These are phyloP conservation scores for Echeneis naucrates DNA, from an alignment of 2,797 vertebrate species.

Conservation along the genomic window DNA sequence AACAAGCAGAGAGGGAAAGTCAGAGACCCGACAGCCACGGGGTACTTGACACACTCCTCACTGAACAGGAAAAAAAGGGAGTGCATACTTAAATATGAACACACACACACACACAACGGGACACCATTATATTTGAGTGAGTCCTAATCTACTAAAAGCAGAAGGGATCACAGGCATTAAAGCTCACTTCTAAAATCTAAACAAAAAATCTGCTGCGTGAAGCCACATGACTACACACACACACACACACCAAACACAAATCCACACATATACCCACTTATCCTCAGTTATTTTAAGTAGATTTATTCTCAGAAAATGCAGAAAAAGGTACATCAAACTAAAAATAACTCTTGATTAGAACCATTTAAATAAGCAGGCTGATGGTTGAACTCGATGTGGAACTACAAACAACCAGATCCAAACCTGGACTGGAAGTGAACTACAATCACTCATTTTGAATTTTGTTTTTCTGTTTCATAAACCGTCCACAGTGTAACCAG, in stretches of 20 bases:
- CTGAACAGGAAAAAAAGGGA: constrained; percentile 27
- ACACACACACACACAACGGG: constrained; percentile 19
- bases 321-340: constrained; percentile 14
- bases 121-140: constrained; percentile 67
- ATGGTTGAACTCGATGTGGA: neutral
- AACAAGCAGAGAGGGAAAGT: constrained; percentile 21
- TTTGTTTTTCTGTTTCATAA: too few relatives aligned
- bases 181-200: constrained; percentile 49
- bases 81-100: constrained; percentile 25
- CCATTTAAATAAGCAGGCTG: constrained; percentile 21
- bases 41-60: constrained; percentile 15
- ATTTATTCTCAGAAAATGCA: constrained; percentile 23
- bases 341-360: constrained; percentile 38
- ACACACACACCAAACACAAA: constrained; percentile 16
- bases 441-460: too few relatives aligned
- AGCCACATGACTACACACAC: constrained; percentile 23
- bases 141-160: constrained; percentile 74
- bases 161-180: constrained; percentile 67
- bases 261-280: neutral
- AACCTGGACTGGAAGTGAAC: too few relatives aligned
- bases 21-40: neutral
- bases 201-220: constrained; percentile 21
- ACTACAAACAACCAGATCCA: too few relatives aligned
- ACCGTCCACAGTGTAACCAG: too few relatives aligned
- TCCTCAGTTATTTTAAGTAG: constrained; percentile 38